Conservation (phyloP, 2,797 vertebrate genomes). For the Tarsius wallacei region DNA sequence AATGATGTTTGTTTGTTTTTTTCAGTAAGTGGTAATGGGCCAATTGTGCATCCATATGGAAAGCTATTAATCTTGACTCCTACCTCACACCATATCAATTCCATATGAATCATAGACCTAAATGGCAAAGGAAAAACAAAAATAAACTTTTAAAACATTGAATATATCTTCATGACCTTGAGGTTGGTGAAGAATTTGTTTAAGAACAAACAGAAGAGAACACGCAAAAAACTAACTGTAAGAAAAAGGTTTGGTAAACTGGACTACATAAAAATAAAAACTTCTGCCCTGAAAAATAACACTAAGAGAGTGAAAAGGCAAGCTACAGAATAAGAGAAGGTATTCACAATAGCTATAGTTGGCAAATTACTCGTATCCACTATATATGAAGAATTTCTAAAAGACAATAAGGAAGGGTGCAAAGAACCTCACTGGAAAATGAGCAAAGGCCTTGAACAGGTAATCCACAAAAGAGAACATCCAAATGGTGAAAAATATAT, state of each 20-base stretch:
- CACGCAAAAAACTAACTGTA: neutral
- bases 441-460: neutral
- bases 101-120: conserved; percentile 15
- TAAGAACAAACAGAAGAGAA: conserved; percentile 64
- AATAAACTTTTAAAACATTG: neutral
- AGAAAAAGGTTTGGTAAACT: conserved; percentile 42
- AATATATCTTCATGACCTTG: conserved; percentile 10
- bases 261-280: conserved; percentile 34
- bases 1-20: neutral
- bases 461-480: conserved; percentile 38
- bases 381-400: neutral
- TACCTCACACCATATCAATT: conserved; percentile 40
- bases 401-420: conserved; percentile 4
- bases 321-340: neutral
- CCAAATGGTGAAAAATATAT: conserved; percentile 1
- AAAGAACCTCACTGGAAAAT: conserved; percentile 12
- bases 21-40: neutral
- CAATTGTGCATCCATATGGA: neutral
- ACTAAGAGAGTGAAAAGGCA: conserved; percentile 31
- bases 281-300: conserved; percentile 60
- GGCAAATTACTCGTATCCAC: neutral
- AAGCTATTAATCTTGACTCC: conserved; percentile 36
- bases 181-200: conserved; percentile 36
- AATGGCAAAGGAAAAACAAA: conserved; percentile 68
- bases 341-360: conserved; percentile 48